Evolutionary conservation across 2,888 invertebrate genomes (phyloP), one percentile per base, ranked within the genome.

Genomic region (Spialia ferax): DNA sequence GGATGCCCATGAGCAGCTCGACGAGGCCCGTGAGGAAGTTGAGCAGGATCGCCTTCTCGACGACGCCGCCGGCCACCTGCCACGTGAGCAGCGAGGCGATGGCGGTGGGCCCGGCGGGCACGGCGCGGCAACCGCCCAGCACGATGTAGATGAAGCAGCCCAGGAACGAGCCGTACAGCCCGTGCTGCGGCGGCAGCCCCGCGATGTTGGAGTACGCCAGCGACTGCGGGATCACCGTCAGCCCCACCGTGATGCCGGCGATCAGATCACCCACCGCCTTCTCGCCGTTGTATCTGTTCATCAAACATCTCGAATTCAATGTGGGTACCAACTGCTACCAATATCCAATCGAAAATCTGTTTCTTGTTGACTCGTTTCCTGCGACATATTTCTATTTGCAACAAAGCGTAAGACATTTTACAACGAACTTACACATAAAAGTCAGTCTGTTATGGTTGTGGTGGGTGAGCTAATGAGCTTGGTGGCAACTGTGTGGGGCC

Each of bases 221-320:
- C 13, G 97, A 97, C 90, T 98, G 98, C 13, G 98, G 99, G 77
- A 99, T 98, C 66, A 99, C 98, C 0, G 98, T 99, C 69, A 99
- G 95, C 0, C 98, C 99, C 13, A 99, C 98, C 1, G 98, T 98
- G 68, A 99, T 91, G 65, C 98, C 98, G 4, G 99, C 98, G 71
- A 99, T 97, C 52, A 98, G 85, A 92, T 99, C 99, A 10, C 98
- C 97, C 61, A 97, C 88, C 7, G 97, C 96, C 88, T 96, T 95
- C 69, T 95, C 94, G 7, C 91, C 81, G 76, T 94, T 95, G 91
- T 98, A 98, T 73, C 88, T 90, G 81, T 22, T 60, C 32, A 70
- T 15, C 48, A 56, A 35, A 20, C 3, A 20, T 2, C 20, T 10
- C 20, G 8, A 22, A 52, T 23, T 23, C 4, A 23, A 13, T 13